Evolutionary conservation across 2,888 invertebrate species (phyloP).

Genomic region (Lasioglossum malachurum): DNA sequence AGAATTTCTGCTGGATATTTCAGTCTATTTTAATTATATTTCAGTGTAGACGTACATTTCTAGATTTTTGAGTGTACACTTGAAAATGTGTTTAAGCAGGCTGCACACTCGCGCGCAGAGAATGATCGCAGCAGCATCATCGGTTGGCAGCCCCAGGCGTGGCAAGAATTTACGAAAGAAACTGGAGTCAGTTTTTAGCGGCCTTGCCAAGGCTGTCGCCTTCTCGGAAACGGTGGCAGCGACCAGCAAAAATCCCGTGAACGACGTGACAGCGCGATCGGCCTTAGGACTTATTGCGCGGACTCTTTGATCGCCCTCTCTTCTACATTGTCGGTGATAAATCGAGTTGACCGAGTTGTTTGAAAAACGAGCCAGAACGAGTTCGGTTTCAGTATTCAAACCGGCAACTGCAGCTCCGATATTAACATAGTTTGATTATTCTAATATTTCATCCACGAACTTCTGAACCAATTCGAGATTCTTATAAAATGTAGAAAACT

Average conservation of each 20-base stretch:
- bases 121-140: constrained; percentile 54
- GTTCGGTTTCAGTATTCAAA: neutral
- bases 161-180: constrained; percentile 74
- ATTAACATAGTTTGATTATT: neutral
- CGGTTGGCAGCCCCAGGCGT: constrained; percentile 42
- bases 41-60: neutral
- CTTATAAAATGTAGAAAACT: neutral
- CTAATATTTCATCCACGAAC: neutral
- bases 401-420: neutral
- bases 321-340: neutral
- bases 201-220: constrained; percentile 76
- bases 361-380: neutral
- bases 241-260: constrained; percentile 48
- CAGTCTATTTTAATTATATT: neutral
- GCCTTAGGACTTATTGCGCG: constrained; percentile 10
- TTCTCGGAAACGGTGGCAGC: constrained; percentile 70
- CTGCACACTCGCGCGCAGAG: constrained; percentile 20
- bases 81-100: neutral
- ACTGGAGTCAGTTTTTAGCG: constrained; percentile 73
- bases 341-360: neutral
- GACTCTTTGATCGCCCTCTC: neutral
- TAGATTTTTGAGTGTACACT: neutral
- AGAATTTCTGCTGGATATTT: neutral
- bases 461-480: neutral
- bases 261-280: constrained; percentile 21